Base-by-base conservation (phyloP, 2,797 vertebrate species). In the Acridotheres tristis region DNA sequence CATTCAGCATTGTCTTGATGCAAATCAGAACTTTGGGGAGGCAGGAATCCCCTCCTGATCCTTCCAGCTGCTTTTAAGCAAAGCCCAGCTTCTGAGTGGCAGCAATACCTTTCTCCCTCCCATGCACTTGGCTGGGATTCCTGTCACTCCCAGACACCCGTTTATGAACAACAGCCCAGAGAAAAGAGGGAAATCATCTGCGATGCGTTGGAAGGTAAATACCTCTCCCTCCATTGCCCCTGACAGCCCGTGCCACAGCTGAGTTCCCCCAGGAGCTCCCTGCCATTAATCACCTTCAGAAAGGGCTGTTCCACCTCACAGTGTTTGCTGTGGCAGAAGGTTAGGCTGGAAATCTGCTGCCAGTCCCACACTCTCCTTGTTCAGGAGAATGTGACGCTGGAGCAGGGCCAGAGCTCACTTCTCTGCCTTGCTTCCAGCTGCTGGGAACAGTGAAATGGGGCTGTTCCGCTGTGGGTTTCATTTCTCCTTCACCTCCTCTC, bases 201-300 rank as follows among this genome's bases (percentile, higher is more conserved):
- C 5, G 23, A 42, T 92, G 54, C 32, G 42, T 51, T 55, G 89
- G 87, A 90, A 94, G 82, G 91, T 96, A 97, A 97, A 95, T 90
- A 94, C 85, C 3, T 3, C 87, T 93, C 93, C 93, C 84, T 94
- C 73, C 94, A 88, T 82, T 74, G 89, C 85, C 77, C 87, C 88
- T 93, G 95, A 83, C 94, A 94, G 87, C 86, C 77, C 1, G 15
- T 65, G 85, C 88, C 90, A 80, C 85, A 91, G 94, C 88, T 91
- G 89, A 96, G 88, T 21, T 91, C 90, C 66, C 69, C 77, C 66
- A 83, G 90, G 68, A 95, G 66, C 78, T 5, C 29, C 5, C 85
- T 78, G 87, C 85, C 77, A 93, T 97, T 96, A 91, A 96, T 96
- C 94, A 95, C 93, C 82, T 92, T 93, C 94, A 83, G 76, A 85